phyloP scores from a whole-genome alignment of 92 coral and sea anemone species.

The Siderastrea siderea region DNA sequence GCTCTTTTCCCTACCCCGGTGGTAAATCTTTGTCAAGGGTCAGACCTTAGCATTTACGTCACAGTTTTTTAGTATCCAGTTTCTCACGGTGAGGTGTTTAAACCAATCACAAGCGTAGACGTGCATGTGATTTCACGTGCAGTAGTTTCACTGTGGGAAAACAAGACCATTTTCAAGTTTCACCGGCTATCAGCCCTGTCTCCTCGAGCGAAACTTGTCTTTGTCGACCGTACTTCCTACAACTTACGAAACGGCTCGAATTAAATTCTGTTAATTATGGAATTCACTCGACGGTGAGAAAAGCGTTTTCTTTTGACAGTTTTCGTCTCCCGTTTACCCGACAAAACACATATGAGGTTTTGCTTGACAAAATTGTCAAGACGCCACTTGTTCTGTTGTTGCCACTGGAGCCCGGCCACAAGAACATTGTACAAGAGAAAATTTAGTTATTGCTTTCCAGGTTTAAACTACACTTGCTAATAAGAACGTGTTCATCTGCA shows the following conservation, averaged over 20 bases:
- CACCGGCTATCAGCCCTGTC: neutral
- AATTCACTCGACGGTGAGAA: neutral
- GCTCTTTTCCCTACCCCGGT: slow-evolving; percentile 19
- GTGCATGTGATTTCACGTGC: slow-evolving; percentile 66
- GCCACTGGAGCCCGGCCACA: too few relatives aligned
- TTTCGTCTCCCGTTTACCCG: too few relatives aligned
- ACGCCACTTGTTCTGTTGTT: too few relatives aligned
- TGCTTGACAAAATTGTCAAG: too few relatives aligned
- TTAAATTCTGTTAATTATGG: neutral
- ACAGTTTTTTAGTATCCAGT: slow-evolving; percentile 6
- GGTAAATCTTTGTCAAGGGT: neutral
- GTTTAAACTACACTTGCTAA: too few relatives aligned
- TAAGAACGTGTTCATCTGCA: too few relatives aligned
- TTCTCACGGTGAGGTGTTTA: slow-evolving; percentile 10
- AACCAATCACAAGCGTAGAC: slow-evolving; percentile 47
- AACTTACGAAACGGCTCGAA: neutral
- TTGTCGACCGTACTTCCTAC: neutral
- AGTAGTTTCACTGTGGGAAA: slow-evolving; percentile 42
- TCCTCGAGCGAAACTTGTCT: slow-evolving; percentile 14
- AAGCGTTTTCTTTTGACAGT: too few relatives aligned
- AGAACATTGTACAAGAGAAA: too few relatives aligned
- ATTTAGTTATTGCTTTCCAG: too few relatives aligned
- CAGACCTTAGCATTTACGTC: slow-evolving; percentile 25
- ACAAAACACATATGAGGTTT: too few relatives aligned
- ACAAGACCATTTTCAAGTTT: slow-evolving; percentile 28